Base-by-base conservation (phyloP, 2,888 invertebrate species). In the Biston betularia region DNA sequence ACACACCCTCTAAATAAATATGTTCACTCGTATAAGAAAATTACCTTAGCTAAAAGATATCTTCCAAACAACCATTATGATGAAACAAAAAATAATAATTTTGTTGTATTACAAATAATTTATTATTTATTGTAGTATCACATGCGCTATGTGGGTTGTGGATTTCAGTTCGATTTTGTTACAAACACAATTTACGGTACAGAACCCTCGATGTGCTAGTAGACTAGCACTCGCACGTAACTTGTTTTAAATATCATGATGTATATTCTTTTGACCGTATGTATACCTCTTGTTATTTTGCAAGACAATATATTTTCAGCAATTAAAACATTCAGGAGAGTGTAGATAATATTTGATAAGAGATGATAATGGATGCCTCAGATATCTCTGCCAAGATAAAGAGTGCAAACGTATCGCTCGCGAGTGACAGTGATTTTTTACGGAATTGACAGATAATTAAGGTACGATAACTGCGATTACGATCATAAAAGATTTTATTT, bases 301-400 rank as follows among this genome's bases (percentile, higher is more conserved):
- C 56, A 46, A 60, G 55, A 34, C 7, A n/a, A 57, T n/a, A 58
- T 14, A 48, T 64, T 61, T 15, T 55, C 4, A 55, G 50, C 49
- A 64, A 63, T 63, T 63, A 63, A 68, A 63, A 44, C 56, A 46
- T 64, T 61, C 60, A 61, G 34, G 49, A 67, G 63, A 63, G 44
- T 10, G 11, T 34, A 44, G 67, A 63, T 67, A 64, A 35, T 40
- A 40, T 5, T n/a, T 53, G 68, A 68, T 64, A 63, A 59, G 14
- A 42, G 62, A 24, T 44, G 68, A 68, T 64, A 63, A 63, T 24
- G 35, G 66, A 67, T 54, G 45, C 48, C 57, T 62, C 62, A 38
- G 34, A 14, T 63, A 63, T 46, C 61, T 57, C 11, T 58, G 56
- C 24, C n/a, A 11, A 52, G 65, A 67, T 67, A 62, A 62, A 6